Base-by-base conservation (phyloP, 1,140 invertebrate genomes). In the Asbolus verrucosus region DNA sequence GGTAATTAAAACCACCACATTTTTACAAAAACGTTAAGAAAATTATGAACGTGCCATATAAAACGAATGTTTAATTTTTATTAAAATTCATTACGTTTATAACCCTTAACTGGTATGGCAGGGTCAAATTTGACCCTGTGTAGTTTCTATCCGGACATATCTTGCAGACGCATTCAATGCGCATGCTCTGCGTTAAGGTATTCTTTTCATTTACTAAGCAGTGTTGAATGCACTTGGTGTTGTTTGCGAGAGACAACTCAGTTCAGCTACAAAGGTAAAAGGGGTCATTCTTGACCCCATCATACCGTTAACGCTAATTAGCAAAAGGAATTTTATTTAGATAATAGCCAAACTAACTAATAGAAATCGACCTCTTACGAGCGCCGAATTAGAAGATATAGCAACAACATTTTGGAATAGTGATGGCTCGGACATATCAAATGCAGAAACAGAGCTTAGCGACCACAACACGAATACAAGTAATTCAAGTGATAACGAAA, bases 61-160 rank as follows among this genome's bases (percentile, higher is more conserved):
- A n/a, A n/a, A n/a, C n/a, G n/a, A n/a, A n/a, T n/a, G n/a, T n/a
- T n/a, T n/a, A n/a, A n/a, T n/a, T n/a, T n/a, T n/a, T n/a, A n/a
- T n/a, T n/a, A n/a, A n/a, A n/a, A n/a, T 30, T 30, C 27, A 30
- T 5, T 30, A 5, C 15, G 43, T 18, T 50, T 50, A 9, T 50
- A 50, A 50, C 43, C 43, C 43, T 50, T 16, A 50, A 50, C 43
- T 50, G 15, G n/a, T 50, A 16, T 18, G 11, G 8, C 3, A n/a
- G 43, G 43, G 43, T 50, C 43, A 50, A 41, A 41, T 6, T 14
- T 14, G 43, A 9, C 6, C 43, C 21, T n/a, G n/a, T n/a, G n/a
- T n/a, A n/a, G n/a, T n/a, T n/a, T n/a, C 21, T 2, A 50, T 8
- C 4, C 27, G 4, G n/a, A 41, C 18, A 50, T 14, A 18, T 50